Evolutionary conservation across 2,797 vertebrate species (phyloP), one percentile per base, ranked within the genome.

Genomic region (Onychomys torridus): DNA sequence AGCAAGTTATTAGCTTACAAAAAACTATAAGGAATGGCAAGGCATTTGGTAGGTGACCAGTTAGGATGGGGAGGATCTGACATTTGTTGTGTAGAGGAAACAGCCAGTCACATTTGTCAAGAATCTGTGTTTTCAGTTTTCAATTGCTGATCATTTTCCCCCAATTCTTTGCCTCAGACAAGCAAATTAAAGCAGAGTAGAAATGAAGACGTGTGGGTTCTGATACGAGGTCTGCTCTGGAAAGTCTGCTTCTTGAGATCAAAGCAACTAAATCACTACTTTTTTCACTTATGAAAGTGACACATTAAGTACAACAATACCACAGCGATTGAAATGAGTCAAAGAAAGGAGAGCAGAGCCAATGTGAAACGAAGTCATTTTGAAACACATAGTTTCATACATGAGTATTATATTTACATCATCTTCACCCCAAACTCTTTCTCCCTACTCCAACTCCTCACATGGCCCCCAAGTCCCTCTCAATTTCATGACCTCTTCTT

Each of bases 21-120:
- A 97, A 97, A 97, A 91, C 34, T 73, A 46, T 91, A 79, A 86
- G 77, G 37, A 61, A 59, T 55, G 34, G 77, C 37, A 49, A 61
- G 77, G 92, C 57, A 43, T 27, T 84, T 65, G 49, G 75, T 77
- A 94, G 34, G 17, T 52, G n/a, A 69, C 5, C 11, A 71, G 17
- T 69, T 29, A 90, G 32, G 11, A 40, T 59, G 69, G 34, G 65
- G 90, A n/a, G 29, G 19, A 3, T 63, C 93, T 37, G 32, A 46
- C 52, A 43, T 25, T 91, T 43, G 19, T 91, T 40, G 83, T 52
- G 88, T 40, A 49, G 59, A n/a, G 16, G 61, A 83, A 55, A 86
- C 17, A 29, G 3, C 23, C 32, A 55, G 16, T 77, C 57, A 59
- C 67, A n/a, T 75, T 75, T 29, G 69, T 12, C 5, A 43, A 21